A percentile compares a stretch with the other conserved stretches of the same genome.
These are phyloP conservation scores for Anadara kagoshimensis DNA, from an alignment of 1,140 invertebrate genomes.

Conservation along the genomic window DNA sequence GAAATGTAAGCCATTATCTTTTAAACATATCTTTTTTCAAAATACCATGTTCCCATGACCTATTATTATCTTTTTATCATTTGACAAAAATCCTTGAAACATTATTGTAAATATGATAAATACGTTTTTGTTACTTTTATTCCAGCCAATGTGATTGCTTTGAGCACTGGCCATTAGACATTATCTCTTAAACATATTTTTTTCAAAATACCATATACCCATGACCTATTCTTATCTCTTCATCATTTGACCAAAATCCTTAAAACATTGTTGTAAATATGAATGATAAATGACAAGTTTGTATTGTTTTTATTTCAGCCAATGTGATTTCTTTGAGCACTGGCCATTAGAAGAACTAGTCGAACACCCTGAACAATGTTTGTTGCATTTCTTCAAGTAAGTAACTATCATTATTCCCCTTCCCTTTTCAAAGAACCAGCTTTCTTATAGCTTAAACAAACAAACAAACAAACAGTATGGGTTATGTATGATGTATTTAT, in stretches of 20 bases:
- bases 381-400: slow-evolving; percentile 72
- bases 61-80: no score
- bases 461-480: no score
- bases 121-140: slow-evolving; percentile 3
- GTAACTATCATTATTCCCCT: slow-evolving; percentile 15
- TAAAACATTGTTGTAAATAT: neutral
- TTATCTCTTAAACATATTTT: no score
- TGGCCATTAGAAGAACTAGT: slow-evolving; percentile 67
- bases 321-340: slow-evolving; percentile 68
- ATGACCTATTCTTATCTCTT: no score
- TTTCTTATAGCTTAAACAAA: no score
- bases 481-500: no score
- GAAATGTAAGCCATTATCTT: no score
- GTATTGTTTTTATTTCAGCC: slow-evolving; percentile 49
- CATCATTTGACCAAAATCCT: no score
- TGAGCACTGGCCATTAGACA: slow-evolving; percentile 69
- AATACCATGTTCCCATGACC: no score
- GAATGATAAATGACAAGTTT: neutral
- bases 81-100: no score
- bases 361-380: slow-evolving; percentile 65
- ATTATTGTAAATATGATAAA: neutral
- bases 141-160: slow-evolving; percentile 68
- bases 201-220: no score
- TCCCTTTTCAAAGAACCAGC: neutral
- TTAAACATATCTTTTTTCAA: no score